Percentiles rank a stretch among this genome's conserved stretches.
Conservation (phyloP, 2,888 invertebrate species). For the Monochamus alternatus region DNA sequence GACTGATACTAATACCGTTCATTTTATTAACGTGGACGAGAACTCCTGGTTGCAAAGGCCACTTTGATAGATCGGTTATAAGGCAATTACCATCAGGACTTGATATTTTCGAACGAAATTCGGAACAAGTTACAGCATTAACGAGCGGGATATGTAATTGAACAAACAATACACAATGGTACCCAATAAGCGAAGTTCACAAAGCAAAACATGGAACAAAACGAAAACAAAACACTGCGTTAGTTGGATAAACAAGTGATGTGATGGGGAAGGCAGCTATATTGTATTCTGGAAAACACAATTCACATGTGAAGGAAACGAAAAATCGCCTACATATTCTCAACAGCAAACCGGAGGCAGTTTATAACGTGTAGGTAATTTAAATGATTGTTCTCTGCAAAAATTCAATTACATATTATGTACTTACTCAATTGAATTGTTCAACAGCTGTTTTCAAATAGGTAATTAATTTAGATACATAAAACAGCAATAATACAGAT, state of each 20-base stretch:
- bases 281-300: constrained; percentile 14
- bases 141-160: constrained; percentile 48
- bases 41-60: constrained; percentile 92
- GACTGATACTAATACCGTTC: constrained; percentile 75
- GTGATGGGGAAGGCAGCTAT: constrained; percentile 41
- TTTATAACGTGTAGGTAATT: not conserved
- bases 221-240: constrained; percentile 50
- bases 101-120: constrained; percentile 29
- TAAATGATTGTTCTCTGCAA: too few relatives aligned
- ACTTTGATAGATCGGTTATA: constrained; percentile 74
- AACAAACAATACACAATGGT: constrained; percentile 41
- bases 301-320: constrained; percentile 31
- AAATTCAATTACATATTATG: too few relatives aligned
- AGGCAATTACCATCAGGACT: constrained; percentile 73
- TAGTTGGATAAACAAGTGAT: constrained; percentile 51
- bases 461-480: too few relatives aligned
- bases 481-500: too few relatives aligned
- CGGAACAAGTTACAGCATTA: constrained; percentile 49
- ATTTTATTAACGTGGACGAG: constrained; percentile 90
- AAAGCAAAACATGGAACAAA: constrained; percentile 61
- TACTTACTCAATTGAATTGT: too few relatives aligned
- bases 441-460: too few relatives aligned
- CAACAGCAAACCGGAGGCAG: not conserved
- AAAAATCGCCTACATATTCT: constrained; percentile 21
- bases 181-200: constrained; percentile 54